Evolutionary conservation across 2,888 invertebrate species (phyloP), one percentile per base, ranked within the genome.

Genomic region (Xylota sylvarum): DNA sequence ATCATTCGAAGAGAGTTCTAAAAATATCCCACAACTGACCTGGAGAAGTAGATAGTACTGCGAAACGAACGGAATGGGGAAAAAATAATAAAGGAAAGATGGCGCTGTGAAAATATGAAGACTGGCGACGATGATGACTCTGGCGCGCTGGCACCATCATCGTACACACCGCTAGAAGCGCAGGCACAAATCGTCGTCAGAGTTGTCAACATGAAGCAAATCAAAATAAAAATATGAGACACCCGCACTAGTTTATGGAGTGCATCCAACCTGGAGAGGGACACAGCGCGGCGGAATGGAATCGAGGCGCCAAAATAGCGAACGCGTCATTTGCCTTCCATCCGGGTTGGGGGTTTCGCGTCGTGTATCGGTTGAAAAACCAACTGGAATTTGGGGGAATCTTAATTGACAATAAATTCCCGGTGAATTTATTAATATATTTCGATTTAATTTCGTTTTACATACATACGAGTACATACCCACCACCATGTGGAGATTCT

Each of bases 371-470:
- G 1, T 17, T 48, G 17, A 12, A 48, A 30, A 56, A 43, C 64
- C 62, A 48, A 60, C 69, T 85, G 85, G 85, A 81, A 86, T 81
- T 86, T 77, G 46, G 60, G 35, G 40, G 77, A 77, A 86, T 86
- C 78, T 86, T 86, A 86, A 86, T 81, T 86, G 77, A 77, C 86
- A 69, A 86, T 86, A 86, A 81, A 82, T 80, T 85, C 67, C 56
- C 67, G 17, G 60, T 69, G 55, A 56, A 56, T 83, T 72, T 67
- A 55, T 81, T 46, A 55, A 69, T 56, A 58, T 79, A 43, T 37
- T 79, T 58, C 40, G 30, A 46, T 58, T 64, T 48, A 35, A 30
- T 37, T 58, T 48, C 48, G 10, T 10, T 17, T 46, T 9, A 1
- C 23, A 23, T 23, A 23, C 23, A 3, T 23, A 23, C 23, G n/a